Evolutionary conservation across 2,113 vertebrate genomes (phyloP).

Genomic region (Seriola quinqueradiata): DNA sequence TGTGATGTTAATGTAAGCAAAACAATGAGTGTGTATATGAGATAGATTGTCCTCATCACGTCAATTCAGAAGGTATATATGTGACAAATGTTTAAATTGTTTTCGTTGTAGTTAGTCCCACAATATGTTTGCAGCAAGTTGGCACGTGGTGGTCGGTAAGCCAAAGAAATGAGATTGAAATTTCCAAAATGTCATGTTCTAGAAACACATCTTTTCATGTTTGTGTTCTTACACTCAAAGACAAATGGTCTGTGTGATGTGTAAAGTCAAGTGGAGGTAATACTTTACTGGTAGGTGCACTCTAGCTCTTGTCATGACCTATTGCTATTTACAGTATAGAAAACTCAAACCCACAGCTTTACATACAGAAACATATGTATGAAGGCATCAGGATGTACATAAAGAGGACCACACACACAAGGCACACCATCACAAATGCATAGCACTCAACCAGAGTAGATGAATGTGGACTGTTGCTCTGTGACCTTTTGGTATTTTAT

Average conservation of each 20-base stretch:
- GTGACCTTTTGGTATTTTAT: conserved; percentile 62
- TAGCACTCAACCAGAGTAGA: neutral
- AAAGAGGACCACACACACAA: neutral
- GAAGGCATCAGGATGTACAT: neutral
- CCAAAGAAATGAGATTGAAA: neutral
- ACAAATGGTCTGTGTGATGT: conserved; percentile 18
- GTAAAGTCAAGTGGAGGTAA: conserved; percentile 23
- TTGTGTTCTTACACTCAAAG: neutral
- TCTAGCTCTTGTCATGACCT: conserved; percentile 9
- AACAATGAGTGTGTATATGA: neutral
- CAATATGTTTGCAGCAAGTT: neutral
- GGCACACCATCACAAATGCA: neutral
- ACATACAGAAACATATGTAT: neutral
- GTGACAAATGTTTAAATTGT: too few species aligned
- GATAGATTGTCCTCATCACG: neutral
- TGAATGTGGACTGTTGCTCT: conserved; percentile 15
- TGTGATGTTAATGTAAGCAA: too few species aligned
- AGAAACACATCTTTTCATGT: neutral
- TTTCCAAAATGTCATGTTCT: neutral
- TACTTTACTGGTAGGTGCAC: rapidly evolving
- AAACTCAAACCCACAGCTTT: neutral
- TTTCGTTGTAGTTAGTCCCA: neutral
- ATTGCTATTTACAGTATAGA: conserved; percentile 27
- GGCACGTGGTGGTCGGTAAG: too few species aligned
- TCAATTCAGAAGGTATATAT: neutral